Base-by-base conservation (phyloP, 2,888 invertebrate genomes). In the Tanypteryx hageni region DNA sequence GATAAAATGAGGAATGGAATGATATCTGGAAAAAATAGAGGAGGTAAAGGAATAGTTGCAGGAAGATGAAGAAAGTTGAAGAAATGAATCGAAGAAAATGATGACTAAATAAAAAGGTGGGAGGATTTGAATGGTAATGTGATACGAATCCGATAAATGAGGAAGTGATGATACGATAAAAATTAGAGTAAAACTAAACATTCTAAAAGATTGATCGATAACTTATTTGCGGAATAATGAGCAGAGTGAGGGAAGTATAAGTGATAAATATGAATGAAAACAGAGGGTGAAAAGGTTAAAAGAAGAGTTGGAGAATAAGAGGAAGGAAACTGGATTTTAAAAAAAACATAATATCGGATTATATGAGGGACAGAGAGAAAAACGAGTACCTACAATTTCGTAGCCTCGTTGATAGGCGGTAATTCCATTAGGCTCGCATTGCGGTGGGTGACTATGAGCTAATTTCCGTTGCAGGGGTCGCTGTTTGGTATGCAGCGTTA, bases 391-490 rank as follows among this genome's bases (percentile, higher is more conserved):
- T 89, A 89, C 89, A 89, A 89, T 44, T 64, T 68, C 89, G 68
- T 44, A 61, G 59, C 89, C 31, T 10, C 64, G 89, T 59, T 59
- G 27, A 61, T 59, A 59, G 86, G 86, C 22, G 61, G 89, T 89
- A 89, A 89, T 89, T 89, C 44, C 89, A 89, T 89, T 89, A 89
- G 89, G 64, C 64, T 89, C 64, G 89, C 86, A 59, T 59, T 27
- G 61, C 61, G 61, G 59, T 14, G 31, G 61, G 64, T 64, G 64
- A 64, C 89, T 89, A 64, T 58, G 64, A 89, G n/a, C 89, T 89
- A 89, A 89, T 89, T 89, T 89, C 64, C 64, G 89, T 44, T 16
- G 68, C 89, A n/a, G 64, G 64, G 44, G 89, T 89, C 89, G n/a
- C 64, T 68, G 68, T 8, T 89, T n/a, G 27, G 22, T 76, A 76